Evolutionary conservation across 2,888 invertebrate genomes (phyloP), one percentile per base, ranked within the genome.

Genomic region (Drosophila anomelani): DNA sequence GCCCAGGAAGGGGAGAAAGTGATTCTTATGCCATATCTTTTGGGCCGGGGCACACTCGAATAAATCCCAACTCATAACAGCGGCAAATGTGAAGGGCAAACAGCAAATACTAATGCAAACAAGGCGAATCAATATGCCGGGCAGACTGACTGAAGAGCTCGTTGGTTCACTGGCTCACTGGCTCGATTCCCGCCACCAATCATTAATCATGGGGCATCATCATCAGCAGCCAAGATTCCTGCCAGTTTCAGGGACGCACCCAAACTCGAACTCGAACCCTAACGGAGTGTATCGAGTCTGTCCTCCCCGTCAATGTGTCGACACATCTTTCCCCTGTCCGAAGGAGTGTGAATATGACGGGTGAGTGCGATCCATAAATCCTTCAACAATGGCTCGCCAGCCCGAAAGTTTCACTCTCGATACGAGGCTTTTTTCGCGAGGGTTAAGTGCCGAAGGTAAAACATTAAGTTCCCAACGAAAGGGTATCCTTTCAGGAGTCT

Each of bases 131-230:
- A 83, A 83, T 83, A 86, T 77, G 86, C 78, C 77, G 73, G 32
- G 53, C 51, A 36, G 51, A 53, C 17, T 29, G 32, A 36, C 39
- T 44, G 68, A 55, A 58, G 61, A 47, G 66, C 44, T 20, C 62
- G 67, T 49, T 29, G 7, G 29, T 20, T 20, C 20, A 20, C 7
- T 29, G 29, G 29, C 29, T 29, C 68, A 57, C 32, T 34, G 47
- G 68, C 59, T 72, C 73, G 62, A 57, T 82, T 72, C 58, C 61
- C 38, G 69, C 76, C 72, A 79, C 76, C 88, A 85, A 89, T 81
- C 88, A 85, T 85, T 85, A 85, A 85, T 85, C 85, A 85, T 79
- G 81, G 76, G 81, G 88, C 81, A 87, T 81, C 88, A 81, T 81
- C 87, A 84, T 78, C 87, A 84, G 68, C 61, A 58, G 75, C 69